Percentiles rank a stretch among this genome's conserved stretches.
These are phyloP conservation scores for Drosophila prolongata DNA, from an alignment of 2,888 invertebrate genomes.

Conservation along the genomic window DNA sequence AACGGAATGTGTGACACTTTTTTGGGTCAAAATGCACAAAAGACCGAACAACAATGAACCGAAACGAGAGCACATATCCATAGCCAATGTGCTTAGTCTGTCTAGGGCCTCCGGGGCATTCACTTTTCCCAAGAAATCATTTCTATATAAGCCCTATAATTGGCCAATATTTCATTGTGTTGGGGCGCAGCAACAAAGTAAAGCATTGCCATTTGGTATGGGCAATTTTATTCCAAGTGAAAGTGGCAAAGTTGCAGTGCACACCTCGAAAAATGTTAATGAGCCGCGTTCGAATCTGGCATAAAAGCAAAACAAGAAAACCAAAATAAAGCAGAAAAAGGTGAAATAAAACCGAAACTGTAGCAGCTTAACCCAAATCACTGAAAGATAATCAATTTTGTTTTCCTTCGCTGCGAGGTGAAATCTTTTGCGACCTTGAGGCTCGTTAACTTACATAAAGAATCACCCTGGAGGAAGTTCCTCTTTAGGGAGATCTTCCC, in stretches of 20 bases:
- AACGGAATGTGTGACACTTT: conserved; percentile 18
- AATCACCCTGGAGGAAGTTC: conserved; percentile 32
- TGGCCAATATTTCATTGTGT: conserved; percentile 68
- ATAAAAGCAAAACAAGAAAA: conserved; percentile 33
- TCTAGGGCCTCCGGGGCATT: conserved; percentile 50
- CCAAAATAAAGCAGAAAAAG: conserved; percentile 37
- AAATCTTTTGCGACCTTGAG: conserved; percentile 68
- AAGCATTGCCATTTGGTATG: conserved; percentile 63
- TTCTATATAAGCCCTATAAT: conserved; percentile 59
- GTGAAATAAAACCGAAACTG: conserved; percentile 53
- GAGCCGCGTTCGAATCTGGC: conserved; percentile 53
- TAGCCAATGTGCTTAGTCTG: conserved; percentile 31
- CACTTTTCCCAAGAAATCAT: conserved; percentile 62
- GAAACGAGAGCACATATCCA: conserved; percentile 22
- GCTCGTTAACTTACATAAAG: conserved; percentile 35
- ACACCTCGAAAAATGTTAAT: conserved; percentile 75
- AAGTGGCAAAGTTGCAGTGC: conserved; percentile 77
- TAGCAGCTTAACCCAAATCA: conserved; percentile 63
- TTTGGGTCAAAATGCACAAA: conserved; percentile 37
- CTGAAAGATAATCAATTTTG: conserved; percentile 49
- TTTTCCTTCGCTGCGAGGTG: conserved; percentile 41
- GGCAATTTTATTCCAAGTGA: conserved; percentile 74
- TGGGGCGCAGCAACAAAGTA: conserved; percentile 26
- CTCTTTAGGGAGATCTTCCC: conserved; percentile 28
- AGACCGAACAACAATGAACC: conserved; percentile 24